Conservation (phyloP, 2,888 invertebrate species). For the Luffia ferchaultella region DNA sequence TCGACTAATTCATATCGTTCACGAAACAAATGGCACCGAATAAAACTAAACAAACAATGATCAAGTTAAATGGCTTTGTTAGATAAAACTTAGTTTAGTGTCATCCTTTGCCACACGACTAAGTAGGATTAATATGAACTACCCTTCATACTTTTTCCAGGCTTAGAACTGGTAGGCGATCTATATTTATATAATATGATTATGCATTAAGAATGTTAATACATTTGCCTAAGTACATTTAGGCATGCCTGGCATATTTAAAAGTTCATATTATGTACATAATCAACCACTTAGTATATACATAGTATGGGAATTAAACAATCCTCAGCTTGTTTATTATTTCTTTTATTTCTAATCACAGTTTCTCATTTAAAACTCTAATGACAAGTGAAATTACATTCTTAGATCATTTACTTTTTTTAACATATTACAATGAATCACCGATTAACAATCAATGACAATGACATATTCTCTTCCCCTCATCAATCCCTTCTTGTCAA, state of each 20-base stretch:
- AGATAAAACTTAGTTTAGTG: too few relatives aligned
- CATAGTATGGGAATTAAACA: constrained; percentile 1
- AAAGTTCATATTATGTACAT: constrained; percentile 4
- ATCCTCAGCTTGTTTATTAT: neutral
- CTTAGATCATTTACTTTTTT: neutral
- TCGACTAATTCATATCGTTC: constrained; percentile 6
- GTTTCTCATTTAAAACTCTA: neutral
- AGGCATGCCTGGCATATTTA: constrained; percentile 3
- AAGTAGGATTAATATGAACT: constrained; percentile 2
- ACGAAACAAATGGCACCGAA: too few relatives aligned
- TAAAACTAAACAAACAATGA: too few relatives aligned
- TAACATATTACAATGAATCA: too few relatives aligned
- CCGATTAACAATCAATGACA: too few relatives aligned
- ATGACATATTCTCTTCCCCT: too few relatives aligned
- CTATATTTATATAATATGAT: constrained; percentile 1
- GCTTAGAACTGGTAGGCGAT: constrained; percentile 3
- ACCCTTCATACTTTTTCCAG: constrained; percentile 4
- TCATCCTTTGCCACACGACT: too few relatives aligned
- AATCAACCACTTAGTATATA: constrained; percentile 1
- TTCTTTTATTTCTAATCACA: too few relatives aligned
- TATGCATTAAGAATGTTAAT: constrained; percentile 3
- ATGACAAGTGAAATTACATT: neutral
- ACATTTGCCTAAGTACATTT: too few relatives aligned
- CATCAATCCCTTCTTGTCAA: too few relatives aligned
- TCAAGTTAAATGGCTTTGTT: too few relatives aligned